Conservation (phyloP, 2,888 invertebrate genomes). For the Rhamnusium bicolor region DNA sequence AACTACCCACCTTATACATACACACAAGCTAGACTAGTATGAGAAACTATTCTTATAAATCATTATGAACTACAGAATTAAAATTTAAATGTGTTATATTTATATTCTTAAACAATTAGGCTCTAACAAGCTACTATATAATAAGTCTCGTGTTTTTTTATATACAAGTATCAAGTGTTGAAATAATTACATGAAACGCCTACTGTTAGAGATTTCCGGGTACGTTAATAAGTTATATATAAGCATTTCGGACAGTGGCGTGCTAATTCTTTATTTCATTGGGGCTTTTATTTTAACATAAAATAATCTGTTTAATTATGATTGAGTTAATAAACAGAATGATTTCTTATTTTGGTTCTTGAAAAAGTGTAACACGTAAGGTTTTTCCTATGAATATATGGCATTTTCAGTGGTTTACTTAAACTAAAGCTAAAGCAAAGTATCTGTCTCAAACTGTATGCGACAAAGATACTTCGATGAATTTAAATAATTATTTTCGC, state of each 20-base stretch:
- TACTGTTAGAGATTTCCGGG: constrained; percentile 33
- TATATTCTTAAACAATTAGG: constrained; percentile 30
- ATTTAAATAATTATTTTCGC: no score
- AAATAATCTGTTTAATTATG: not conserved
- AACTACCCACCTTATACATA: not conserved
- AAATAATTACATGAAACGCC: constrained; percentile 39
- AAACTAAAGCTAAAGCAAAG: no score
- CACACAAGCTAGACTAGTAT: not conserved
- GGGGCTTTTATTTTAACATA: not conserved
- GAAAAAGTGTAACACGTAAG: no score
- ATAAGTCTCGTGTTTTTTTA: constrained; percentile 25
- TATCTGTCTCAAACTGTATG: no score
- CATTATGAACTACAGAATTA: constrained; percentile 1
- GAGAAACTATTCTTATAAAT: constrained; percentile 18
- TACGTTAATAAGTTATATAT: constrained; percentile 26
- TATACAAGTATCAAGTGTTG: constrained; percentile 32
- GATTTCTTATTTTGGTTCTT: no score
- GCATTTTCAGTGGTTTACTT: no score
- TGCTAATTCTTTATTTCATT: not conserved
- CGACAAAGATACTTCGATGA: no score
- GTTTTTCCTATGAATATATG: no score
- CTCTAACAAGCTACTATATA: constrained; percentile 33
- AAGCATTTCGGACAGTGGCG: constrained; percentile 14
- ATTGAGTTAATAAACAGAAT: no score
- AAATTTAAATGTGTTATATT: constrained; percentile 22